Base-by-base conservation (phyloP, 2,888 invertebrate species). In the Drosophila parthenogenetica region DNA sequence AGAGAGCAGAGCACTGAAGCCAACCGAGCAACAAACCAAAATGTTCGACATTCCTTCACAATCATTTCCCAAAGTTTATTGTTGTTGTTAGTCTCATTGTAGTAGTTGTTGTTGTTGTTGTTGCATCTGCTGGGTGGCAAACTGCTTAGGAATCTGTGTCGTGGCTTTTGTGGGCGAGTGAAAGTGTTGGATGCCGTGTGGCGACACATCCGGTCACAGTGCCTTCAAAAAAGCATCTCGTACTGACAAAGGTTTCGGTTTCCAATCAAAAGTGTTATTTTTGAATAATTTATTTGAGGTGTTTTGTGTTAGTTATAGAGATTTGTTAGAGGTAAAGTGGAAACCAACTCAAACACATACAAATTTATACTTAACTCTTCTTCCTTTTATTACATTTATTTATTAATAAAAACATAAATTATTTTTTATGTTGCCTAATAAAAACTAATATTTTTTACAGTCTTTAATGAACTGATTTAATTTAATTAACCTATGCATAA, bases 41-140 rank as follows among this genome's bases (percentile, higher is more conserved):
- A 85, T 69, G 75, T 78, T 76, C 74, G 65, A 71, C 69, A 82
- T 73, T 76, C 73, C 85, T 87, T 85, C 55, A 65, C 64, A 87
- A 78, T 85, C 79, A 71, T 69, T 83, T 68, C 69, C 74, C 48
- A 35, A 58, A 57, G 49, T 49, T 59, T 45, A n/a, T 51, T 67
- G 58, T 54, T 51, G 55, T 35, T 69, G 50, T 55, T n/a, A n/a
- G n/a, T n/a, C n/a, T n/a, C n/a, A n/a, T n/a, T 61, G 25, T 32
- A 64, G 63, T 39, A 60, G 49, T 43, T 64, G 29, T 11, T 35
- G 17, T 54, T 49, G 37, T 19, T 40, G 25, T 40, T 65, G 40
- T 32, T 39, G 43, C 54, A 45, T 62, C 67, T 53, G 57, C 64
- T 39, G 54, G 57, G 37, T 55, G 64, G 46, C 60, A 61, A 59